These are phyloP conservation scores for Heterodera filipjevi DNA, from an alignment of 2,888 invertebrate genomes.

Conservation along the genomic window DNA sequence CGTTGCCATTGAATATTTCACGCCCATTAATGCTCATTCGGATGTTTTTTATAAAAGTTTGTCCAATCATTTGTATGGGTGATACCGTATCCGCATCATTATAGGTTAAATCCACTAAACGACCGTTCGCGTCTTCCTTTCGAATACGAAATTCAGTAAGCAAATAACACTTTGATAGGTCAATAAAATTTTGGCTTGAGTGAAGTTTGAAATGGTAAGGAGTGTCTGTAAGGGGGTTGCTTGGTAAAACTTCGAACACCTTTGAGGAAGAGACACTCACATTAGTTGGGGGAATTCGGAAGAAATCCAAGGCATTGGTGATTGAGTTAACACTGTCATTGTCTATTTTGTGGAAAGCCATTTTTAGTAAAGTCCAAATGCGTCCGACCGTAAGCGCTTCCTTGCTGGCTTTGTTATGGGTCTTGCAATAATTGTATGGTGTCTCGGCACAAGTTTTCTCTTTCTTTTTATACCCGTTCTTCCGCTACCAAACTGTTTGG, in stretches of 20 bases:
- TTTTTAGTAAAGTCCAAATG: slow-evolving; percentile 31
- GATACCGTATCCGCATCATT: background rate
- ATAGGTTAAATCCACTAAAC: background rate
- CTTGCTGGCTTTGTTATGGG: background rate
- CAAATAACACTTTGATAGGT: slow-evolving; percentile 26
- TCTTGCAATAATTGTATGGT: slow-evolving; percentile 1
- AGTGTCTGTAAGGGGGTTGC: background rate
- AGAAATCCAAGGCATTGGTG: slow-evolving; percentile 26
- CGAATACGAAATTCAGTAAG: slow-evolving; percentile 21
- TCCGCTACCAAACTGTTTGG: slow-evolving; percentile 18
- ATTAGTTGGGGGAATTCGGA: slow-evolving; percentile 30
- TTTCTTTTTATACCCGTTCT: slow-evolving; percentile 15
- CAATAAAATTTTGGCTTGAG: slow-evolving; percentile 16
- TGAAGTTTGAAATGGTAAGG: slow-evolving; percentile 31
- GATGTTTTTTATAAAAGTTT: background rate
- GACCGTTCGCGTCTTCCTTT: slow-evolving; percentile 17
- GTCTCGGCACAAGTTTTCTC: background rate
- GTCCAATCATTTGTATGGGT: background rate
- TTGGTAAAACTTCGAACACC: slow-evolving; percentile 10
- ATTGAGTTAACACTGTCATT: slow-evolving; percentile 24
- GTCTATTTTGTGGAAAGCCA: slow-evolving; percentile 30
- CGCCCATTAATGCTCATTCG: slow-evolving; percentile 10
- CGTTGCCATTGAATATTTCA: background rate
- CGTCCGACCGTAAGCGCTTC: slow-evolving; percentile 26
- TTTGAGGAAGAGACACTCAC: slow-evolving; percentile 21